Base-by-base conservation (phyloP, 2,113 vertebrate species). In the Callospermophilus lateralis region DNA sequence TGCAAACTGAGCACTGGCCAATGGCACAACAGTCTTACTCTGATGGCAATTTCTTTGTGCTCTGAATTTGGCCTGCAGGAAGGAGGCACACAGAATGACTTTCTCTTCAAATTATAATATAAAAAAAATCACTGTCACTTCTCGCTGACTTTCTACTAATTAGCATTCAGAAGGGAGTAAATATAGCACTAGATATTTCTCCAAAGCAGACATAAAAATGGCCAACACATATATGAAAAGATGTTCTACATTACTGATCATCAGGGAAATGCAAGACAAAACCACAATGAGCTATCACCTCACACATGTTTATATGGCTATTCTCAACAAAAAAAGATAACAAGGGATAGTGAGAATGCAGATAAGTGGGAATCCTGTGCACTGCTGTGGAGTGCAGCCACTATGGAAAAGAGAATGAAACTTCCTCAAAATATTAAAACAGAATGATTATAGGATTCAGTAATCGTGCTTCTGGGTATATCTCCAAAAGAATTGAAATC, bases 141-240 rank as follows among this genome's bases (percentile, higher is more conserved):
- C 55, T 83, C 55, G 61, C 45, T 83, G 84, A 83, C 42, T 73
- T 93, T 81, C 70, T n/a, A 84, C 92, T 96, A 96, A 96, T 96
- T 93, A 93, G 94, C 53, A 89, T 89, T 67, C 73, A 85, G 53
- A 53, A 93, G 63, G 30, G 80, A 95, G 37, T 73, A 96, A 94
- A 93, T 89, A 95, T 30, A 73, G 61, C 45, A 34, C 34, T 83
- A 26, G 51, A 48, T 85, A 58, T 30, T 76, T 95, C 48, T 76
- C 67, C 68, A 67, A 17, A 65, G 45, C 65, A 63, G 70, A 15
- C 39, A 48, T 26, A 58, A 17, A 76, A 74, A 68, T 19, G 58
- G 68, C 89, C 94, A 88, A 53, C 77, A 88, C 88, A 39, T 53
- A 28, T 7, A 51, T 32, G 39, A 63, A 84, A 84, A 90, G 63